These are phyloP conservation scores for Lasioglossum oenotherae DNA, from an alignment of 2,888 invertebrate species.

Conservation along the genomic window DNA sequence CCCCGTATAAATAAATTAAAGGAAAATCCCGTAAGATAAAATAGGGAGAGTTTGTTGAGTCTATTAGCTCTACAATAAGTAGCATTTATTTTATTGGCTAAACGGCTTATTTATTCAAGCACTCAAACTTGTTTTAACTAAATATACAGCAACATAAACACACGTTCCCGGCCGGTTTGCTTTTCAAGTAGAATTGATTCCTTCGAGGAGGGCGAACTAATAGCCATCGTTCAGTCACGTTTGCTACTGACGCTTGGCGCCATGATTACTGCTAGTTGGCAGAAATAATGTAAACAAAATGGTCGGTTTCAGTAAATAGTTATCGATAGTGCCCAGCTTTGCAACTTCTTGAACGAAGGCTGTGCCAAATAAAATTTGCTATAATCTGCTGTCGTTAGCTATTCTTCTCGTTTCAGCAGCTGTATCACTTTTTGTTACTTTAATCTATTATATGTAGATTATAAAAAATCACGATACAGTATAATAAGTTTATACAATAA, in stretches of 20 bases:
- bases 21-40: background rate
- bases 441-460: background rate
- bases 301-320: conserved; percentile 50
- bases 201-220: conserved; percentile 30
- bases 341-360: conserved; percentile 39
- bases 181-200: conserved; percentile 27
- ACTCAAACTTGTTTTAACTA: background rate
- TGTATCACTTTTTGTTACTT: background rate
- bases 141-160: background rate
- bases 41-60: background rate
- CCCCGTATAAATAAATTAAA: too few relatives aligned
- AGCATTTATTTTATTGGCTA: background rate
- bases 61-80: background rate
- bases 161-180: conserved; percentile 30
- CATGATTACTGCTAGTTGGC: conserved; percentile 54
- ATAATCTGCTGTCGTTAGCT: background rate
- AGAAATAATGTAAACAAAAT: conserved; percentile 58
- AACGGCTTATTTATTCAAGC: background rate
- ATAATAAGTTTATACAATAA: background rate
- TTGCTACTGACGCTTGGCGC: conserved; percentile 52
- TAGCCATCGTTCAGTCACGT: conserved; percentile 58
- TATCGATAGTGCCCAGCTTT: conserved; percentile 40
- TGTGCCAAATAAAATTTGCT: conserved; percentile 44
- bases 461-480: background rate
- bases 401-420: background rate